A percentile compares a stretch with the other conserved stretches of the same genome.
Evolutionary conservation across 2,888 invertebrate genomes (phyloP).

Genomic region (Spisula solida): DNA sequence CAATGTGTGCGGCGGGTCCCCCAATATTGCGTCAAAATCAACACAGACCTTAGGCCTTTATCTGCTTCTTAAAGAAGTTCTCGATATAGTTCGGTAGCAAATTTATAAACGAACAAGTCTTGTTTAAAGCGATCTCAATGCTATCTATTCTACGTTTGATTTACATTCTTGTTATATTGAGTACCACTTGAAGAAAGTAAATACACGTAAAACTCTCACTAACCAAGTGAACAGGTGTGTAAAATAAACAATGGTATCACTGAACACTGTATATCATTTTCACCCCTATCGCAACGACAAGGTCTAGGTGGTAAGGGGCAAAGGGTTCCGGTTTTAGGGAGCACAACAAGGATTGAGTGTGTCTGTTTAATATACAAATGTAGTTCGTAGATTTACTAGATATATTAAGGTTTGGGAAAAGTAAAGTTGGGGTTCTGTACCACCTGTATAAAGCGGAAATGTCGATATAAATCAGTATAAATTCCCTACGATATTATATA

Average conservation of each 20-base stretch:
- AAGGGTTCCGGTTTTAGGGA: conserved; percentile 18
- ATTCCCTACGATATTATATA: too few relatives aligned
- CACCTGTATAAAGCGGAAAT: too few relatives aligned
- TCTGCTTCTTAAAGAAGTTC: conserved; percentile 19
- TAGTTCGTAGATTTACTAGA: too few relatives aligned
- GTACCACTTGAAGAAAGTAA: conserved; percentile 64
- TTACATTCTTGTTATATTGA: conserved; percentile 70
- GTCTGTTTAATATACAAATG: not conserved
- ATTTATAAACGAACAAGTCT: conserved; percentile 25
- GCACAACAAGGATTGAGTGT: not conserved
- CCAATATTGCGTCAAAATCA: conserved; percentile 56
- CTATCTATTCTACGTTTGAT: conserved; percentile 64
- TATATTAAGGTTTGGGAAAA: too few relatives aligned
- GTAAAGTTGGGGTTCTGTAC: too few relatives aligned
- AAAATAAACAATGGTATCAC: conserved; percentile 58
- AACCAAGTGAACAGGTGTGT: conserved; percentile 62
- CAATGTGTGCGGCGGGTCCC: conserved; percentile 47
- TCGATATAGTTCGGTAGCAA: conserved; percentile 30
- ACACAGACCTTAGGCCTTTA: conserved; percentile 45
- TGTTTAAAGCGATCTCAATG: conserved; percentile 40
- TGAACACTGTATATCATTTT: conserved; percentile 51
- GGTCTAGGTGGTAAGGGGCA: not conserved
- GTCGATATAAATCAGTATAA: too few relatives aligned
- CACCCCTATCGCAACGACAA: not conserved
- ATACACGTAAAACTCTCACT: conserved; percentile 53